phyloP scores from a whole-genome alignment of 2,113 vertebrate species.

The Brachyhypopomus occidentalis region DNA sequence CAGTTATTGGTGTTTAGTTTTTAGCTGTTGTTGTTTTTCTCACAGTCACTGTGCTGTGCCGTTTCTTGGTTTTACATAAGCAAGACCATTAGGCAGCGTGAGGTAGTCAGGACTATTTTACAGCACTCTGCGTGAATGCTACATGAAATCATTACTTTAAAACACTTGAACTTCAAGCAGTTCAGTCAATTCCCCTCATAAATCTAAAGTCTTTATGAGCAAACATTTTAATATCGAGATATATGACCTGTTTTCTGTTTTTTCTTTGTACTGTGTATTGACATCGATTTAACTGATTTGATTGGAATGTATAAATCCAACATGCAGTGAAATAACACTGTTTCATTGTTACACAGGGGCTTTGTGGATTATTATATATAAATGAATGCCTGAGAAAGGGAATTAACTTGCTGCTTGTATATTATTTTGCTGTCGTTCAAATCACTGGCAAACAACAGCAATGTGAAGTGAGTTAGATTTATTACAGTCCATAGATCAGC shows the following conservation, averaged over 20 bases:
- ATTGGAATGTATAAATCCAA: constrained; percentile 20
- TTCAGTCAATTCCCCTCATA: neutral
- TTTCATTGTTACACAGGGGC: neutral
- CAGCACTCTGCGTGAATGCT: neutral
- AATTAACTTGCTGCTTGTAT: no score
- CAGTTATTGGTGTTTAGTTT: neutral
- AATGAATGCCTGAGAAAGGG: constrained; percentile 12
- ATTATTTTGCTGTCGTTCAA: neutral
- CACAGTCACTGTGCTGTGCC: no score
- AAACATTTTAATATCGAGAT: constrained; percentile 11
- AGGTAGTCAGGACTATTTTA: neutral
- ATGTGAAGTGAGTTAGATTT: neutral
- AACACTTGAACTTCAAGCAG: neutral
- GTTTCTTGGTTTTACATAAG: neutral
- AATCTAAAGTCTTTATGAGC: constrained; percentile 7
- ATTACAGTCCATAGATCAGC: neutral
- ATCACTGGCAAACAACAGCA: neutral
- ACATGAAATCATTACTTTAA: neutral
- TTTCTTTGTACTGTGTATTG: constrained; percentile 26
- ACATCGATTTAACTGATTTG: constrained; percentile 9
- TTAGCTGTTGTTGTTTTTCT: neutral
- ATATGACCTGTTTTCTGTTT: constrained; percentile 12
- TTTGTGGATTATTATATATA: constrained; percentile 20
- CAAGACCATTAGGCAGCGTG: neutral
- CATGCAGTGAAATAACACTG: neutral